Base-by-base conservation (phyloP, 2,888 invertebrate species). In the Aphrophora alni region DNA sequence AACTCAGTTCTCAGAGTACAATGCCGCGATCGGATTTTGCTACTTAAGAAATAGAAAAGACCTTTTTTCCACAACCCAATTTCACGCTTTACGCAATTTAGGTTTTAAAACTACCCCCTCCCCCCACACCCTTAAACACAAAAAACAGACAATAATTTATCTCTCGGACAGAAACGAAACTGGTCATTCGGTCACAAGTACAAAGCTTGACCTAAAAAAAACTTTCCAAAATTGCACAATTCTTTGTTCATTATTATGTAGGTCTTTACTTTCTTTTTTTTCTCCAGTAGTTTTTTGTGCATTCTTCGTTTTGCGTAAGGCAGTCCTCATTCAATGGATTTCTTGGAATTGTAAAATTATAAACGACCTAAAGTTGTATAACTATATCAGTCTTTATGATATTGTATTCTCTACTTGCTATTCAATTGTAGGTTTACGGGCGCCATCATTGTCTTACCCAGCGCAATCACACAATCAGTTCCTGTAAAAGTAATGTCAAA, bases 221-320 rank as follows among this genome's bases (percentile, higher is more conserved):
- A 59, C 59, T 59, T 59, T 59, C 59, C 21, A 59, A 59, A 59
- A 59, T 59, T 59, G 59, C 59, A 59, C 59, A 59, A 59, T 59
- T 59, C 59, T 59, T 59, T 59, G 59, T 59, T 59, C 14, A 21
- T 59, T 21, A 14, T 21, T 59, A 8, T 44, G 7, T 17, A 2
- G 33, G 17, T 17, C n/a, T n/a, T 44, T 44, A 44, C 44, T 44
- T 44, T 44, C 44, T 44, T 14, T 17, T 44, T 44, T 44, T 44
- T 33, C n/a, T 4, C 44, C 17, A 44, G 8, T 44, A 14, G 8
- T 44, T 44, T 44, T 44, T 33, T 33, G 33, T 33, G 8, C 33
- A 33, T 33, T 33, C 3, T n/a, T n/a, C 3, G 44, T 44, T 44
- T 44, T 44, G 8, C 44, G 44, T 17, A 44, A 44, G 14, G 44